A percentile compares a stretch with the other conserved stretches of the same genome.
phyloP scores from a whole-genome alignment of 2,888 invertebrate genomes.

The Gisinianus flammeolus region DNA sequence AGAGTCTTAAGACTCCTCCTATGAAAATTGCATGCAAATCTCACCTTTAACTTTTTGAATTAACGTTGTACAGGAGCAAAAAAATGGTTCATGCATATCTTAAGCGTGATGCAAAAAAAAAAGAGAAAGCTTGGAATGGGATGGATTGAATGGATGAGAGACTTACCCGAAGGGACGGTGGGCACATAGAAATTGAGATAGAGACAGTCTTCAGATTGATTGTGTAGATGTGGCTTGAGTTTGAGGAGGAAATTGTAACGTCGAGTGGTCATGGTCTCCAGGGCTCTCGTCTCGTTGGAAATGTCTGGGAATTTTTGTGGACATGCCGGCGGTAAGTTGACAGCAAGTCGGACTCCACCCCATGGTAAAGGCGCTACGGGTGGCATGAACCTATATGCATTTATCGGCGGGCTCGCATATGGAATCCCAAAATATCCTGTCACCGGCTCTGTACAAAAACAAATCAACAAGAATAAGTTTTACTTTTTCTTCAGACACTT shows the following conservation, averaged over 20 bases:
- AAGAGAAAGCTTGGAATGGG: too few species aligned
- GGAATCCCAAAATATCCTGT: slow-evolving; percentile 56
- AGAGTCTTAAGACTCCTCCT: too few species aligned
- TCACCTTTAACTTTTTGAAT: not conserved
- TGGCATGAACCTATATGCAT: slow-evolving; percentile 58
- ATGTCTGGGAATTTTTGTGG: slow-evolving; percentile 72
- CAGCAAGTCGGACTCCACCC: slow-evolving; percentile 51
- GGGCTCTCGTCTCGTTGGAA: slow-evolving; percentile 56
- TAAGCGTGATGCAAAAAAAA: too few species aligned
- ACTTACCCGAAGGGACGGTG: slow-evolving; percentile 48
- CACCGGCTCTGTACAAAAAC: slow-evolving; percentile 51
- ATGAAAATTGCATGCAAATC: too few species aligned
- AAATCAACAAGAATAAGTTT: slow-evolving; percentile 6
- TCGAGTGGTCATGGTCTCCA: slow-evolving; percentile 54
- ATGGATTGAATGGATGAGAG: too few species aligned
- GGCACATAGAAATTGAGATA: slow-evolving; percentile 56
- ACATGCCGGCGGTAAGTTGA: slow-evolving; percentile 54
- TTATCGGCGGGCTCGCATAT: slow-evolving; percentile 56
- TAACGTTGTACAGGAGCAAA: too few species aligned
- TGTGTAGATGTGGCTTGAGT: slow-evolving; percentile 54
- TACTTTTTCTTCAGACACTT: not conserved
- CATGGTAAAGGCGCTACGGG: slow-evolving; percentile 58
- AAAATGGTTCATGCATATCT: too few species aligned
- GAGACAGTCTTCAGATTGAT: slow-evolving; percentile 58
- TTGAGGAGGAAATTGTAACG: slow-evolving; percentile 53